Base-by-base conservation (phyloP, 92 coral and sea anemone species). In the Palythoa heliodiscus region DNA sequence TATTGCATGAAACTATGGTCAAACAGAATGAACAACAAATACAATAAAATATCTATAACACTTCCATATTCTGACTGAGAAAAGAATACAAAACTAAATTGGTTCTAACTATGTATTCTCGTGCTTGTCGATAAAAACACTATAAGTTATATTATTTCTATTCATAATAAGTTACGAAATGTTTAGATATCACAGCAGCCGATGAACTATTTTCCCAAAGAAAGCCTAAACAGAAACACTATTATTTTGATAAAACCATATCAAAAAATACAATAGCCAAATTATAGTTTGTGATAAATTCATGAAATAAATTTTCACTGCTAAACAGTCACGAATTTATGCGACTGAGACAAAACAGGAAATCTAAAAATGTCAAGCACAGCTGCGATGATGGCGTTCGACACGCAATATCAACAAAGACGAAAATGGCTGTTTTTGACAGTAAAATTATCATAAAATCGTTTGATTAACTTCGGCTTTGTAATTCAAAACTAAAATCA, bases 391-490 rank as follows among this genome's bases (percentile, higher is more conserved):
- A 55, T 43, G 48, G 63, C 19, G 0, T 48, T 17, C 11, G 15
- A 48, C 39, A 52, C 22, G 52, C 38, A 16, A 75, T 75, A 75
- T 75, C 43, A 75, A 22, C 52, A 52, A 55, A 75, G 52, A 48
- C 79, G 40, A 55, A 55, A 17, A 55, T 17, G 19, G 48, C 48
- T 43, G 7, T 43, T 43, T 43, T 43, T 43, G 48, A 43, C 48
- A 43, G 48, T 43, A 43, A 43, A 43, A 43, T 43, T 43, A 43
- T 43, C 48, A 43, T 43, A 1, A 55, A 55, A 55, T 55, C 63
- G 5, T 55, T 55, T 55, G 63, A 55, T 55, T 55, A 12, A 55
- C 63, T 55, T 55, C 19, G 19, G 63, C 63, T 55, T 55, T 12
- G 63, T 55, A 17, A 55, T 55, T 55, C 63, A 55, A 55, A 55